Evolutionary conservation across 2,888 invertebrate species (phyloP).

Genomic region (Eristalinus aeneus): DNA sequence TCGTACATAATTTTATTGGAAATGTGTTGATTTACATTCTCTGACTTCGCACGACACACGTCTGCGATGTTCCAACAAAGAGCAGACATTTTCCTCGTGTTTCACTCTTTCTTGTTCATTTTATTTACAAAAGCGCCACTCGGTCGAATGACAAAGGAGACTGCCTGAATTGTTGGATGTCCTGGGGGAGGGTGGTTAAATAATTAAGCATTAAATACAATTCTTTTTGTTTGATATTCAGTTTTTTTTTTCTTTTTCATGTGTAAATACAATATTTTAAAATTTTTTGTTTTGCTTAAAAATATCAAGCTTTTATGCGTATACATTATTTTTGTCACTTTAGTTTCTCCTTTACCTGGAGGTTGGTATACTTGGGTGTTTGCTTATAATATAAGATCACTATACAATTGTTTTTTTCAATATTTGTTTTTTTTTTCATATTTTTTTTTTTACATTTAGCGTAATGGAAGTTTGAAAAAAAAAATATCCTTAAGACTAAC

Average conservation of each 20-base stretch:
- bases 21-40: slow-evolving; percentile 62
- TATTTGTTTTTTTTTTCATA: background rate
- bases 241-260: slow-evolving; percentile 16
- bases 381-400: slow-evolving; percentile 52
- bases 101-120: background rate
- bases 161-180: background rate
- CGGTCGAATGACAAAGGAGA: background rate
- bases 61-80: slow-evolving; percentile 23
- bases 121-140: slow-evolving; percentile 30
- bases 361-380: slow-evolving; percentile 52
- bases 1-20: slow-evolving; percentile 51
- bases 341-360: slow-evolving; percentile 24
- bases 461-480: slow-evolving; percentile 41
- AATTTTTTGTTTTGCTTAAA: slow-evolving; percentile 29
- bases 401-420: slow-evolving; percentile 30
- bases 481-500: slow-evolving; percentile 2
- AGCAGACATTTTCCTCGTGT: slow-evolving; percentile 2
- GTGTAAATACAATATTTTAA: slow-evolving; percentile 59
- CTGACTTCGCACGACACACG: slow-evolving; percentile 31
- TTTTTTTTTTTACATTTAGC: slow-evolving; percentile 14
- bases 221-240: slow-evolving; percentile 26
- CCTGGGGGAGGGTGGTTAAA: background rate
- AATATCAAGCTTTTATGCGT: slow-evolving; percentile 60
- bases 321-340: slow-evolving; percentile 69
- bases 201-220: slow-evolving; percentile 49